These are phyloP conservation scores for Drosophila putrida DNA, from an alignment of 2,888 invertebrate genomes.

Conservation along the genomic window DNA sequence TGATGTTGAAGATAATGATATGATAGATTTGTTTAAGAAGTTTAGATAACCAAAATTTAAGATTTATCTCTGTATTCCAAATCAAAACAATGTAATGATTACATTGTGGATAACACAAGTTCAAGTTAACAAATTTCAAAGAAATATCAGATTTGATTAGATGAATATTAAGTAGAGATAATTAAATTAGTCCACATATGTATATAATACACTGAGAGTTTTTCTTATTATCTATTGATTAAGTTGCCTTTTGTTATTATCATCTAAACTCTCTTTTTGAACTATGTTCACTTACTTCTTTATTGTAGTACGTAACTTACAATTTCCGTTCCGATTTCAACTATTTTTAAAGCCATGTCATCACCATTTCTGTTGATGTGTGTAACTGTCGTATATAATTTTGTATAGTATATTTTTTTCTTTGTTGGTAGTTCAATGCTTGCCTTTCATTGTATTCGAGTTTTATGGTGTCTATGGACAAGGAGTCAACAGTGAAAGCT, in stretches of 20 bases:
- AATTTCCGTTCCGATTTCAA: not conserved
- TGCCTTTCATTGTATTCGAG: conserved; percentile 6
- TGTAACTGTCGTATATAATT: not conserved
- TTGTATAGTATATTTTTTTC: not conserved
- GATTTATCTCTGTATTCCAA: no score
- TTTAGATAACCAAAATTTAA: no score
- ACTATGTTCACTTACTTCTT: not conserved
- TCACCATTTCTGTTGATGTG: not conserved
- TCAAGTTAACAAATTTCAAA: no score
- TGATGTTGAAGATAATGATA: not conserved
- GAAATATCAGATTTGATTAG: no score
- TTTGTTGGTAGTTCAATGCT: not conserved
- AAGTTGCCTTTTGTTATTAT: no score
- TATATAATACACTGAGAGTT: no score
- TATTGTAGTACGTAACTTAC: not conserved
- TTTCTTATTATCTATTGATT: no score
- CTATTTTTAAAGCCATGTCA: not conserved
- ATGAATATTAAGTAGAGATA: no score
- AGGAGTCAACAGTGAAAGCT: conserved; percentile 15
- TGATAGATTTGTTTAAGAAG: no score
- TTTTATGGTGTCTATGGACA: conserved; percentile 12
- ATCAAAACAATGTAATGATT: no score
- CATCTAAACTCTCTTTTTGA: not conserved
- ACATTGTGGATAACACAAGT: no score
- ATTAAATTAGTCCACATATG: no score